Evolutionary conservation across 2,888 invertebrate species (phyloP).

Genomic region (Cataglyphis livida): DNA sequence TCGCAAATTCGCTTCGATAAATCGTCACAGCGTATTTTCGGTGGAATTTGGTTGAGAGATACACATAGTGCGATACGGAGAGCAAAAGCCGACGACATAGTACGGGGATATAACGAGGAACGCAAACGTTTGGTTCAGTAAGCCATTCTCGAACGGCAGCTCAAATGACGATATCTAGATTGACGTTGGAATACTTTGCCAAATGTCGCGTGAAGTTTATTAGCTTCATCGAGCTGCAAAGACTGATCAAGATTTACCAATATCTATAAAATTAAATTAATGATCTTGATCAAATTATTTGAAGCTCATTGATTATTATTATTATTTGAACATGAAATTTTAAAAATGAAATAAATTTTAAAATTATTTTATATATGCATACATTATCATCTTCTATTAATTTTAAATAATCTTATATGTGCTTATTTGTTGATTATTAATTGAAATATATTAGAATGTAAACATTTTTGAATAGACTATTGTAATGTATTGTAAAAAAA

Average conservation of each 20-base stretch:
- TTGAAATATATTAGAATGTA: neutral
- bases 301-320: neutral
- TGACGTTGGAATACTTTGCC: conserved; percentile 38
- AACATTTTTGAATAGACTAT: neutral
- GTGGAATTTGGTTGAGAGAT: conserved; percentile 52
- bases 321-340: neutral
- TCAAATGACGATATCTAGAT: conserved; percentile 47
- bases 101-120: conserved; percentile 73
- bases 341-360: neutral
- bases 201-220: conserved; percentile 43
- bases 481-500: neutral
- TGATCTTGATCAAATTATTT: neutral
- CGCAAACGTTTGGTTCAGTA: conserved; percentile 72
- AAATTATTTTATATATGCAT: neutral
- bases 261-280: neutral
- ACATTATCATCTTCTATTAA: neutral
- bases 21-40: conserved; percentile 79
- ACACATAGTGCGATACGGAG: conserved; percentile 35
- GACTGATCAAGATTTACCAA: neutral
- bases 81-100: conserved; percentile 32
- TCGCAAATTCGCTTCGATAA: conserved; percentile 79
- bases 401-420: neutral
- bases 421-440: neutral
- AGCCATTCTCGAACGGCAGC: conserved; percentile 48
- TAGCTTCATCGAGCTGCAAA: conserved; percentile 38